Conservation (phyloP, 2,888 invertebrate genomes). For the Stegana nigrithorax region DNA sequence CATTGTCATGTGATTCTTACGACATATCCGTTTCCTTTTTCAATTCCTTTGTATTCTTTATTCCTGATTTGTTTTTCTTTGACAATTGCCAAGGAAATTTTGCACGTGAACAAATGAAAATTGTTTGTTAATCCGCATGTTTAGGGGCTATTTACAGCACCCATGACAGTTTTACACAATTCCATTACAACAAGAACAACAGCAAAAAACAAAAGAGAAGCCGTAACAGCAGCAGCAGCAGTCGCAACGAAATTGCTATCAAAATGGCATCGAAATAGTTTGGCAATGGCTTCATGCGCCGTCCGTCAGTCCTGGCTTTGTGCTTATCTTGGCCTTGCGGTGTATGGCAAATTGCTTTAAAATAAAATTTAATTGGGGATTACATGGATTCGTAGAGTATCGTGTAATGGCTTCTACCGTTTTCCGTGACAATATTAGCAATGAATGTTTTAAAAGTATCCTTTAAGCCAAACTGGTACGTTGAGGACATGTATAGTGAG, state of each 20-base stretch:
- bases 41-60: slow-evolving; percentile 45
- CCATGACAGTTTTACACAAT: slow-evolving; percentile 46
- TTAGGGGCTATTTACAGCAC: slow-evolving; percentile 58
- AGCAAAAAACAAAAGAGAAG: slow-evolving; percentile 9
- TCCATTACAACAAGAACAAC: slow-evolving; percentile 34
- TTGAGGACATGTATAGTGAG: not conserved
- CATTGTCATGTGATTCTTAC: slow-evolving; percentile 43
- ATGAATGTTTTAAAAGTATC: no score
- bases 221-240: no score
- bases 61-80: slow-evolving; percentile 21
- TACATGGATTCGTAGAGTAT: slow-evolving; percentile 50
- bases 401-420: slow-evolving; percentile 20
- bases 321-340: not conserved
- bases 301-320: no score
- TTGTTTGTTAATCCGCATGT: slow-evolving; percentile 58
- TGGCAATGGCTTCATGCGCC: no score
- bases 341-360: slow-evolving; percentile 56
- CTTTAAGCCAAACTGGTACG: not conserved
- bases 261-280: not conserved
- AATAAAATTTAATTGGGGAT: slow-evolving; percentile 65
- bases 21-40: slow-evolving; percentile 63
- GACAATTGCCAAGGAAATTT: slow-evolving; percentile 30
- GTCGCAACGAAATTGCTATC: slow-evolving; percentile 33
- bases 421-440: no score
- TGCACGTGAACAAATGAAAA: slow-evolving; percentile 46